A percentile compares a stretch with the other conserved stretches of the same genome.
These are phyloP conservation scores for Delia radicum DNA, from an alignment of 1,140 invertebrate species.

Conservation along the genomic window DNA sequence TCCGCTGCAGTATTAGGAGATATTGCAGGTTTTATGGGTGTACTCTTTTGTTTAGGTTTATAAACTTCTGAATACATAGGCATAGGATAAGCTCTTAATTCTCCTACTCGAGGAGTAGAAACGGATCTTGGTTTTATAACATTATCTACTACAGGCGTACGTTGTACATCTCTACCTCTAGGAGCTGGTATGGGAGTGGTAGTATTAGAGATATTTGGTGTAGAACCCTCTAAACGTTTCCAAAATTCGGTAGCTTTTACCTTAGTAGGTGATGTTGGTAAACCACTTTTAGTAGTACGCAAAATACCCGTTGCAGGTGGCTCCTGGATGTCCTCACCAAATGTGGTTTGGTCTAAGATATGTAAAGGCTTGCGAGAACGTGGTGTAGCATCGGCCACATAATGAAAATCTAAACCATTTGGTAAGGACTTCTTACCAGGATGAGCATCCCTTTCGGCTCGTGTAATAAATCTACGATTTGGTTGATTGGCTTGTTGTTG, in stretches of 20 bases:
- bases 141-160: background rate
- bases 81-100: constrained; percentile 40
- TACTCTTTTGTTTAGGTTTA: constrained; percentile 33
- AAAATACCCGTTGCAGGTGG: constrained; percentile 39
- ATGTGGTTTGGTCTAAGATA: constrained; percentile 44
- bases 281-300: constrained; percentile 48
- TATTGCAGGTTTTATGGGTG: background rate
- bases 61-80: constrained; percentile 51
- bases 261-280: constrained; percentile 40
- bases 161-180: background rate
- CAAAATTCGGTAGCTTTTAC: constrained; percentile 62
- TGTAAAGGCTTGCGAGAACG: constrained; percentile 67
- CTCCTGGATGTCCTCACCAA: background rate
- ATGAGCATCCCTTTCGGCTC: constrained; percentile 41
- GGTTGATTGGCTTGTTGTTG: constrained; percentile 13
- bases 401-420: constrained; percentile 60
- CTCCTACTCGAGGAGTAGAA: constrained; percentile 41
- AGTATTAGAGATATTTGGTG: background rate
- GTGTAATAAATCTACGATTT: constrained; percentile 42
- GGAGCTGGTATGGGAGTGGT: background rate
- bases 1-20: background rate
- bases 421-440: constrained; percentile 48
- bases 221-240: constrained; percentile 59
- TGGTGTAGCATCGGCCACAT: constrained; percentile 67
- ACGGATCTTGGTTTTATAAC: constrained; percentile 43